phyloP scores from a whole-genome alignment of 1,140 invertebrate species.

The Caerostris extrusa region DNA sequence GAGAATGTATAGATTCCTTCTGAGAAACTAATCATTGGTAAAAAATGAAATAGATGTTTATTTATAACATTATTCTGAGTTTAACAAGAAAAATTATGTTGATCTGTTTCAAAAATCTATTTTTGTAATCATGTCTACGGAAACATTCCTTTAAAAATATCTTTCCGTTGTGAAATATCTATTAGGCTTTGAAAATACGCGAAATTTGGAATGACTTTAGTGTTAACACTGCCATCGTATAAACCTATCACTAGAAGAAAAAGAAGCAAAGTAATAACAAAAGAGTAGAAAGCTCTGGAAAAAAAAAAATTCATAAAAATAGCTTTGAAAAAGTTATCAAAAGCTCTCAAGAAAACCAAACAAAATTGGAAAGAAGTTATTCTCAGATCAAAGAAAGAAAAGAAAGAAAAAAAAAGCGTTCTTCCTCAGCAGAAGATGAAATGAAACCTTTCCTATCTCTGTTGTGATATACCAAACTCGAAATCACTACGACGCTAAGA shows the following conservation, averaged over 20 bases:
- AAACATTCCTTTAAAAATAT: no score
- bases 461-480: neutral
- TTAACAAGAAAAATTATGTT: no score
- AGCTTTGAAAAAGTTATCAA: slow-evolving; percentile 22
- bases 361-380: neutral
- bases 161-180: no score
- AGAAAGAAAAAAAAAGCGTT: neutral
- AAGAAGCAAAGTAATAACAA: neutral
- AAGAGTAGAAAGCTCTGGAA: neutral
- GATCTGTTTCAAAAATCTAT: no score
- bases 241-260: neutral
- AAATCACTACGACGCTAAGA: neutral
- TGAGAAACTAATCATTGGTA: no score
- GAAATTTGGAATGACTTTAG: neutral
- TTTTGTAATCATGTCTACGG: no score
- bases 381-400: slow-evolving; percentile 7
- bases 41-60: no score
- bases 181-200: no score
- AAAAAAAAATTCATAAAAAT: neutral
- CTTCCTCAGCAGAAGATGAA: neutral
- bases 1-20: no score
- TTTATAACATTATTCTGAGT: no score
- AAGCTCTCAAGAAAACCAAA: neutral
- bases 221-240: neutral
- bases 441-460: neutral